phyloP scores from a whole-genome alignment of 2,797 vertebrate species.

The Cuculus canorus region DNA sequence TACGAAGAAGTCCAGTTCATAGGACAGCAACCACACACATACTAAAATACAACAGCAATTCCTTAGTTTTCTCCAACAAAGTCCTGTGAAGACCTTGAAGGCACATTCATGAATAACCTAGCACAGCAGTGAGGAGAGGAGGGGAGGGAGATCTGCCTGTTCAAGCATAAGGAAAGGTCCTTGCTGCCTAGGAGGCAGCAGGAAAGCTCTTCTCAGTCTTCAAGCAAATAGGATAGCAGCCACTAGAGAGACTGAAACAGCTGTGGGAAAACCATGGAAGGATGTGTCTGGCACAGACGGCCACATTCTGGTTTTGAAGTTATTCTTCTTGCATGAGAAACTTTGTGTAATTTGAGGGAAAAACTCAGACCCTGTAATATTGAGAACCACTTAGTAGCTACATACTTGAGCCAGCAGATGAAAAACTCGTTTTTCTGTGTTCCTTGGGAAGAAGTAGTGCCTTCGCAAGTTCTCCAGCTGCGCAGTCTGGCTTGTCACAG shows the following conservation, averaged over 20 bases:
- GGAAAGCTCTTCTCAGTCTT: constrained; percentile 36
- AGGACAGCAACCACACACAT: background rate
- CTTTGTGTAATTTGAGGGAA: constrained; percentile 3
- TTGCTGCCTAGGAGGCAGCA: constrained; percentile 27
- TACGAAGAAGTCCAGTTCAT: background rate
- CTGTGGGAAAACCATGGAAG: constrained; percentile 34
- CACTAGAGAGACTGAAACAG: constrained; percentile 15
- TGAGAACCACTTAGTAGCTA: constrained; percentile 47
- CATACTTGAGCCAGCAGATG: constrained; percentile 14
- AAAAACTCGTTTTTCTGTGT: constrained; percentile 32
- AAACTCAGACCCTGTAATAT: constrained; percentile 40
- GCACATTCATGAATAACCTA: background rate
- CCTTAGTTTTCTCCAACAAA: background rate
- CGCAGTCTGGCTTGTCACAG: background rate
- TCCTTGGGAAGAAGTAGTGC: constrained; percentile 30
- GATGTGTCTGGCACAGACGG: constrained; percentile 16
- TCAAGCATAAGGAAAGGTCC: constrained; percentile 22
- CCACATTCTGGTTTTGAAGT: constrained; percentile 53
- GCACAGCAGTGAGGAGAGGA: background rate
- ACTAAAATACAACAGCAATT: background rate
- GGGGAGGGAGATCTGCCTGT: background rate
- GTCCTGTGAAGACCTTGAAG: background rate
- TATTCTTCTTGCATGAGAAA: constrained; percentile 52
- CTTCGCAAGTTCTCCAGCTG: constrained; percentile 3
- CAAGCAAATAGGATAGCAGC: constrained; percentile 15